Base-by-base conservation (phyloP, 2,888 invertebrate species). In the Hemicrepidius hirtus region DNA sequence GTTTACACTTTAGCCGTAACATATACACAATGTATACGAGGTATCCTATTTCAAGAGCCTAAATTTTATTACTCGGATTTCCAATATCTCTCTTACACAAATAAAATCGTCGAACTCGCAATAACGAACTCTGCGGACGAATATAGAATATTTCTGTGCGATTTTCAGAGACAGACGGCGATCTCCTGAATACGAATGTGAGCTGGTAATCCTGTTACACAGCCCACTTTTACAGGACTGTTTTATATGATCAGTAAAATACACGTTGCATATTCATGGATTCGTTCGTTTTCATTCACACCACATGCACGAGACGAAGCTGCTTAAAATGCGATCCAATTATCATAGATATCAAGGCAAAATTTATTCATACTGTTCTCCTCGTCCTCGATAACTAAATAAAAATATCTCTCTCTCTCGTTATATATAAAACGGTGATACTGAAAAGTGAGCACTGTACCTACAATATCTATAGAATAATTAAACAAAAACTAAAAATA, bases 211-310 rank as follows among this genome's bases (percentile, higher is more conserved):
- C 80, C 80, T 77, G 80, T 81, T 82, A 82, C 79, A 77, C 78
- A 79, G 79, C 77, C 81, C 79, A 82, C 82, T 81, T 81, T 81
- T 80, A 71, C 80, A 78, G 76, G 68, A 79, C 79, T 81, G 82
- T 82, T 82, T 82, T 82, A 82, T 82, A 79, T 80, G 81, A 82
- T 82, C 82, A 80, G 79, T 79, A 81, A 82, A 81, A 82, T 82
- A 81, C 81, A 81, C 81, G 80, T 80, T 82, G 82, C 82, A 82
- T 82, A 82, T 82, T 82, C 82, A 82, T 82, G 81, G 82, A 77
- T 74, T 75, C 72, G 77, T 78, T 80, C 79, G 80, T 75, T 71
- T 68, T 80, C 79, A 77, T 77, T 78, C 73, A 74, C 77, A 72
- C 67, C 71, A 68, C 68, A 75, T 71, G 71, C 63, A 71, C 75